Evolutionary conservation across 2,888 invertebrate species (phyloP), one percentile per base, ranked within the genome.

Genomic region (Drosophila histrio): DNA sequence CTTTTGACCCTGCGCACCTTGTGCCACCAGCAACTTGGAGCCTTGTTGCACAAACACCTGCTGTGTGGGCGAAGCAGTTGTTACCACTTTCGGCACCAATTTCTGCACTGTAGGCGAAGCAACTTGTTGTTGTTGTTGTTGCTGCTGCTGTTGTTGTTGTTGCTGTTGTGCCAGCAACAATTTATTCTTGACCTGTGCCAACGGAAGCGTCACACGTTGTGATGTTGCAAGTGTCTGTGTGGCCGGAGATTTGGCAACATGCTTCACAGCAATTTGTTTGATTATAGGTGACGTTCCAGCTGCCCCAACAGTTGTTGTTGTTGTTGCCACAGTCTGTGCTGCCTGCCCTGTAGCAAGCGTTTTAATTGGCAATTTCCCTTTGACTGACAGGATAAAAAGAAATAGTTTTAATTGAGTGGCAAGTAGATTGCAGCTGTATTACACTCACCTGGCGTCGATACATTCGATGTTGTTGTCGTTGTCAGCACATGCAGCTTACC

Each of bases 401-500:
- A 24, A 15, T 2, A 6, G 4, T 50, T 21, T 15, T 24, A 24
- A n/a, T 15, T 34, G 17, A 21, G 13, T 17, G 9, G 6, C 22
- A 9, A 28, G 6, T 22, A 4, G n/a, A 9, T 36, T 26, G 2
- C 2, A 7, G n/a, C 1, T 3, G 24, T 11, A 8, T 17, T 11
- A 3, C 11, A 63, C 77, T 71, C 50, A 89, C 90, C 77, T 61
- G 74, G 76, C 3, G 72, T 53, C 6, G 69, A 34, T 15, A 77
- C 41, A 50, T 79, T 79, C 8, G 89, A 66, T 26, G 86, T 60
- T 17, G 85, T 72, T 28, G 93, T 93, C 19, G 93, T 91, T 7
- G 93, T 92, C 41, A 94, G 92, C 15, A 98, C 95, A 89, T 98
- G 98, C 21, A 98, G 92, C 90, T 97, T 97, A 0, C 98, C 98